Evolutionary conservation across 2,888 invertebrate genomes (phyloP), one percentile per base, ranked within the genome.

Genomic region (Microplitis deprimator): DNA sequence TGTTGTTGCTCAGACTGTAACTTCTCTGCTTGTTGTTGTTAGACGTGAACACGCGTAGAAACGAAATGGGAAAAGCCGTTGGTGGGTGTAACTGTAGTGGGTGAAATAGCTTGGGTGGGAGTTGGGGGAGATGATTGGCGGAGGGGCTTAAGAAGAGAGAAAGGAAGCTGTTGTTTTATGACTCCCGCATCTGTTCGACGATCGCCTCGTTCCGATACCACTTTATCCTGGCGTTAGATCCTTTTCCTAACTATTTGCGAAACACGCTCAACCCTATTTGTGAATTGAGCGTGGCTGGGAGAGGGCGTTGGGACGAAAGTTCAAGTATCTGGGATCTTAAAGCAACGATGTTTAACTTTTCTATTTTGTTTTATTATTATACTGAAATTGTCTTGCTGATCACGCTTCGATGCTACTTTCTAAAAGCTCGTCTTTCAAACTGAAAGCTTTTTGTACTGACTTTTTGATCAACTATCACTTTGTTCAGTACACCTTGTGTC

Each of bases 121-220:
- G 39, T 39, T 38, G 40, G 62, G 64, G 64, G 17, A 62, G 72
- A 38, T 39, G 73, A 61, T 65, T 29, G 65, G 65, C 20, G 29
- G 2, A 29, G 13, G 29, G 38, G 29, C 10, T 29, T 50, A 50
- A 83, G 87, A 87, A 79, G 77, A 74, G 78, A 79, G 80, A 81
- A 79, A 82, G 81, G 81, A 83, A 88, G 88, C 84, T 87, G 86
- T 89, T 89, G 89, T 89, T 89, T 89, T 89, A 89, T 89, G 87
- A 87, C 86, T 50, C 85, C 87, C 85, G 89, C 89, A 89, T 89
- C 89, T 89, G 89, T 89, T 89, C 89, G 89, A 89, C 89, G 89
- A 89, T 89, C 89, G 89, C 88, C 89, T 89, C 89, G 89, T 89
- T 89, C 89, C 89, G 89, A 89, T 89, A 89, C 89, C 89, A 89